phyloP scores from a whole-genome alignment of 2,797 vertebrate species.

The Ataeniobius toweri region DNA sequence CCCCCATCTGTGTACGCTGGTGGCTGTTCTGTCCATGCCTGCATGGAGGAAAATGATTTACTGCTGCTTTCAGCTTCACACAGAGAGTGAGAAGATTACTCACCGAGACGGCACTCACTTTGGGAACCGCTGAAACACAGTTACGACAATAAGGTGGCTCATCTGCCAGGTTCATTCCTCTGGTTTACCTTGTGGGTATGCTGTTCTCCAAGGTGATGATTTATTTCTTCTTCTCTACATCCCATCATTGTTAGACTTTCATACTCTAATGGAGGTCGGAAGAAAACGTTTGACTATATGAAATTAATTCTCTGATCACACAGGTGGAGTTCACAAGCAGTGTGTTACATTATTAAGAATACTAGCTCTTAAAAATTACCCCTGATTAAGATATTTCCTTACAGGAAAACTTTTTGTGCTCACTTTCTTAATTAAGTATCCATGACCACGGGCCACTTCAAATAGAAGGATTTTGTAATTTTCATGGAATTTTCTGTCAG shows the following conservation, averaged over 20 bases:
- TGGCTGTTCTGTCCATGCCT: slow-evolving; percentile 49
- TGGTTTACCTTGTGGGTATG: slow-evolving; percentile 49
- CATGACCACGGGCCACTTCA: slow-evolving; percentile 1
- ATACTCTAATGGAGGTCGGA: slow-evolving; percentile 17
- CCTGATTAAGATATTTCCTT: background rate
- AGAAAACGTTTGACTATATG: slow-evolving; percentile 10
- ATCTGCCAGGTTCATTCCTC: slow-evolving; percentile 39
- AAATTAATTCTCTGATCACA: slow-evolving; percentile 7
- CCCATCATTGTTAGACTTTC: slow-evolving; percentile 15
- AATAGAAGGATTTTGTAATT: slow-evolving; percentile 13
- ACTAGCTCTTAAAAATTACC: background rate
- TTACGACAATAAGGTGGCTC: slow-evolving; percentile 59
- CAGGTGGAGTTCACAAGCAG: background rate
- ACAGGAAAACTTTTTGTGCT: background rate
- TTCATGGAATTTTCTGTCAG: slow-evolving; percentile 1
- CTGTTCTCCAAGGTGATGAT: slow-evolving; percentile 28
- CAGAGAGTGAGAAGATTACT: slow-evolving; percentile 50
- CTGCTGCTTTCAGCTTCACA: slow-evolving; percentile 56
- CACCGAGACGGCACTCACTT: slow-evolving; percentile 52
- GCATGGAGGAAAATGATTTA: slow-evolving; percentile 62
- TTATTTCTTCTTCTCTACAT: slow-evolving; percentile 16
- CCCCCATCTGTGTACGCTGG: slow-evolving; percentile 35
- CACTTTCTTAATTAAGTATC: slow-evolving; percentile 7
- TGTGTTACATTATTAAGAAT: background rate
- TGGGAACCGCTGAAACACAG: slow-evolving; percentile 53